phyloP scores from a whole-genome alignment of 2,797 vertebrate species.

The Carduelis carduelis region DNA sequence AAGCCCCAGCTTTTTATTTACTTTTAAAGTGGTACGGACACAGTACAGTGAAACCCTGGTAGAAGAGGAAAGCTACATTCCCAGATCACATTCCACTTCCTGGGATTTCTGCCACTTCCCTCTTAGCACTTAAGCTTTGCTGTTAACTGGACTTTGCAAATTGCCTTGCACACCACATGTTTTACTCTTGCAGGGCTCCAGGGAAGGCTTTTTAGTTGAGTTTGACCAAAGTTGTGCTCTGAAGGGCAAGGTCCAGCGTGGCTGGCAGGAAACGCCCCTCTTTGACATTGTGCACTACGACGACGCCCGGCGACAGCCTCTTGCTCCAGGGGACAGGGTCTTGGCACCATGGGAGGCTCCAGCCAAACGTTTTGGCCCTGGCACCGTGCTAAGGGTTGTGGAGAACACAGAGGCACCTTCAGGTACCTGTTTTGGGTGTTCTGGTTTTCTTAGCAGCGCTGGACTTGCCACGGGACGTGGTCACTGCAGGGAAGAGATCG shows the following conservation, averaged over 20 bases:
- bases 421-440: slow-evolving; percentile 27
- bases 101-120: slow-evolving; percentile 17
- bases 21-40: neutral
- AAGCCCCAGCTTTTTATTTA: neutral
- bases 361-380: slow-evolving; percentile 64
- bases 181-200: slow-evolving; percentile 28
- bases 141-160: neutral
- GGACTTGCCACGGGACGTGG: fast-evolving
- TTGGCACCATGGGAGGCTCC: slow-evolving; percentile 61
- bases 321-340: slow-evolving; percentile 62
- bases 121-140: neutral
- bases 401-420: neutral
- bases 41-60: neutral
- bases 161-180: neutral
- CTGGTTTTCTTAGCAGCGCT: neutral
- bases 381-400: slow-evolving; percentile 56
- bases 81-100: neutral
- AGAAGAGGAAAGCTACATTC: neutral
- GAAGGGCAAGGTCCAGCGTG: slow-evolving; percentile 3
- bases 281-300: slow-evolving; percentile 61
- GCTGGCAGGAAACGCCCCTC: slow-evolving; percentile 55
- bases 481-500: neutral
- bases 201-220: slow-evolving; percentile 50
- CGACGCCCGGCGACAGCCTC: slow-evolving; percentile 40
- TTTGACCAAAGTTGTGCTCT: slow-evolving; percentile 42